phyloP scores from a whole-genome alignment of 2,888 invertebrate species.

The Tachina fera region DNA sequence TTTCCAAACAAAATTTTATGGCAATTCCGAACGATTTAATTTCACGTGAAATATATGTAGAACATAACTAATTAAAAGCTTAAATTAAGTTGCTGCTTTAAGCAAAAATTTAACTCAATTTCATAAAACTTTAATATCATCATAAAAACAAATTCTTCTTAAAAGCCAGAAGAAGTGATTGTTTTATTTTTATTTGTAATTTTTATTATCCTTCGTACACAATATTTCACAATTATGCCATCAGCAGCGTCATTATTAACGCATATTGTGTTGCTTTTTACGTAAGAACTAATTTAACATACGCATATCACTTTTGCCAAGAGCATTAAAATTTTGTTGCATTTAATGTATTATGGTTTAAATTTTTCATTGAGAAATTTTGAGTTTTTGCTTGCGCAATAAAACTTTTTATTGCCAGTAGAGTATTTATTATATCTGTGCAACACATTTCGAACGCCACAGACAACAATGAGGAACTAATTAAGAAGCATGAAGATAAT shows the following conservation, averaged over 20 bases:
- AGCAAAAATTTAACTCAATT: not conserved
- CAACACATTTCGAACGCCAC: too few species aligned
- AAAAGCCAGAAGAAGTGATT: not conserved
- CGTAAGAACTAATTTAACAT: not conserved
- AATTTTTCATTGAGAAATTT: too few species aligned
- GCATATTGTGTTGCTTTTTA: not conserved
- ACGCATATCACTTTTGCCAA: not conserved
- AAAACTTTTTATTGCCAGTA: not conserved
- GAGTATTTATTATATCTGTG: too few species aligned
- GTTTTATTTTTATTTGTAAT: not conserved
- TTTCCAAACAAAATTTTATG: too few species aligned
- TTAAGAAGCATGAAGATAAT: too few species aligned
- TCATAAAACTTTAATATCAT: not conserved
- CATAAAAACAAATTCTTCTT: not conserved
- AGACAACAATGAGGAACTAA: too few species aligned
- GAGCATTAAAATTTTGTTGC: not conserved
- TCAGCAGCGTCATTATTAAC: not conserved
- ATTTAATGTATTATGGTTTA: too few species aligned
- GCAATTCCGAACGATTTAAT: too few species aligned
- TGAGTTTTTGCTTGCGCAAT: not conserved
- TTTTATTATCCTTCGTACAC: conserved; percentile 8
- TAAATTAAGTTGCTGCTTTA: not conserved
- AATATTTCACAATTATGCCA: not conserved
- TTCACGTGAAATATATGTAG: too few species aligned
- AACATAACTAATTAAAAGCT: not conserved